Evolutionary conservation across 1,140 invertebrate species (phyloP), one percentile per base, ranked within the genome.

Genomic region (Drosophila carrolli): DNA sequence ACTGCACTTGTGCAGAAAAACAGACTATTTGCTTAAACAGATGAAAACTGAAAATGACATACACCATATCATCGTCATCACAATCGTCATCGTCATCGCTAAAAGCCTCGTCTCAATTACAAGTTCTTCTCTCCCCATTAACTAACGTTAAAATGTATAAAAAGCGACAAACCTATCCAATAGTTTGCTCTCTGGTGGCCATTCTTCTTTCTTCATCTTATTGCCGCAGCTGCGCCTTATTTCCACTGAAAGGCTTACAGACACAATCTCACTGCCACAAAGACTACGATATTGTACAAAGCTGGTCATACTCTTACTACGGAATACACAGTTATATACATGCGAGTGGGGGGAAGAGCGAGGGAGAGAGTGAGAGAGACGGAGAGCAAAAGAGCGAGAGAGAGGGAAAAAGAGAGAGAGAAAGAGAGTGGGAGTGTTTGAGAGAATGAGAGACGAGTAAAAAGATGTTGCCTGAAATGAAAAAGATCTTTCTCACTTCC

Each of bases 191-290:
- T 32, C 35, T 29, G 38, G 54, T 75, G 44, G 44, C 68, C 56
- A 60, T 53, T 55, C 48, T 71, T 44, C 51, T 74, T 40, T 40
- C 50, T 55, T 48, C 66, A 46, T 73, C 40, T 50, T 29, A 27
- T 60, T 66, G 62, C 35, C 58, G 62, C 23, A 63, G 62, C 81
- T 84, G 81, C 81, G 83, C 81, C 77, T 80, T 84, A 84, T 84
- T 84, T 84, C 73, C 59, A 65, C 62, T 77, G 81, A 85, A 84
- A 84, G 58, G 54, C 75, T 47, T 35, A 74, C 46, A 46, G 19
- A 72, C n/a, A 59, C 27, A 71, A 29, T 57, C 50, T 40, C 41
- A 48, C 50, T 58, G 37, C 23, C 37, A 72, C 63, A 68, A 56
- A 35, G 56, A 41, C 70, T 11, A 51, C 46, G 55, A 73, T 38